Base-by-base conservation (phyloP, 2,797 vertebrate species). In the Carcharodon carcharias region DNA sequence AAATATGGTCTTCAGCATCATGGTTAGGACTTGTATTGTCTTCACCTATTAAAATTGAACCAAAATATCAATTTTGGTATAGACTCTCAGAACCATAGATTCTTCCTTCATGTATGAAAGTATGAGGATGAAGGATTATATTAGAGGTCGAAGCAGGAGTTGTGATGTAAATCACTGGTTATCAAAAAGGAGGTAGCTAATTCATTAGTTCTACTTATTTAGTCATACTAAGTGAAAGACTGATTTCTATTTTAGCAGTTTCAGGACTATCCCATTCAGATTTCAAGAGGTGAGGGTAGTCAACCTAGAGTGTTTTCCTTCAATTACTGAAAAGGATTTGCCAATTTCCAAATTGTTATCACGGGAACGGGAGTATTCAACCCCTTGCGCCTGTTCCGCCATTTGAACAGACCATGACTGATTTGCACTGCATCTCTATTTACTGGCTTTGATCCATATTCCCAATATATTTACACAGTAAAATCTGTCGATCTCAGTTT, bases 31-130 rank as follows among this genome's bases (percentile, higher is more conserved):
- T 18, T 54, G 18, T 54, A 56, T 16, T 56, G 8, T 77, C 50
- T 95, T 73, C 45, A n/a, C 94, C 94, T 95, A 95, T 77, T 56
- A 95, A 77, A 93, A 93, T 93, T 67, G 91, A 93, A 67, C 35
- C n/a, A 93, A 67, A n/a, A 45, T 93, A 93, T 93, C 8, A 93
- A 93, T 9, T 65, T 93, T 93, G 63, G 23, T 93, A 18, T 23
- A 45, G 28, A 63, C 12, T 35, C 11, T 11, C 31, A 67, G 92
- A 95, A 45, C n/a, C 11, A 65, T 23, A 26, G 11, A n/a, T 45
- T 69, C 26, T 21, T n/a, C 35, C 28, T 77, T 95, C 7, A 58
- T 8, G 11, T 45, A 93, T 3, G 61, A 77, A 95, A 77, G 73
- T 58, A 73, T 71, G 63, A 80, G 40, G 80, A 26, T 92, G 58